Conservation (phyloP, 2,888 invertebrate species). For the Chrysolina oricalcia region DNA sequence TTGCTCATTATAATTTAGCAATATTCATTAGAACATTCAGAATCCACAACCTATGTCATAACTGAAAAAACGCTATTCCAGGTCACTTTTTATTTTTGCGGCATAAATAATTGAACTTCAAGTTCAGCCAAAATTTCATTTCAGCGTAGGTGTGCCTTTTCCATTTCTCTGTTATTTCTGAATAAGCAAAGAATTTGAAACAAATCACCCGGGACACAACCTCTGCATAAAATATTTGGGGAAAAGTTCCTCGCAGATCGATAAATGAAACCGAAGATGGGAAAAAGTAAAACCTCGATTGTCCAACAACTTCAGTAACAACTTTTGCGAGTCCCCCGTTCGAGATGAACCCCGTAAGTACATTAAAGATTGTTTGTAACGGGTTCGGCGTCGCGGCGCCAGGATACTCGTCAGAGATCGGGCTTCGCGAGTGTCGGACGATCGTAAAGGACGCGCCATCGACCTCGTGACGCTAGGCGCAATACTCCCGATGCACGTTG, state of each 20-base stretch:
- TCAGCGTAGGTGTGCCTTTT: not conserved
- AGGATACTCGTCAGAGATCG: conserved; percentile 47
- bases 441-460: conserved; percentile 64
- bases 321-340: not conserved
- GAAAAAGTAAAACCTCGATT: not conserved
- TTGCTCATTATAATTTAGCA: too few species aligned
- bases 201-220: not conserved
- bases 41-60: too few species aligned
- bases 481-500: conserved; percentile 51
- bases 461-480: conserved; percentile 67
- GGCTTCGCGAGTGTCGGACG: conserved; percentile 63
- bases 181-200: not conserved
- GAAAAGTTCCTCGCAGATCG: not conserved
- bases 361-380: conserved; percentile 13
- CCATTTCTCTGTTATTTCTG: not conserved
- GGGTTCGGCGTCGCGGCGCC: conserved; percentile 35
- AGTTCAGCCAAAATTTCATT: not conserved
- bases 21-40: too few species aligned
- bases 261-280: not conserved
- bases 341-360: not conserved
- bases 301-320: not conserved
- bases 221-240: not conserved
- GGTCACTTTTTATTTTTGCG: too few species aligned
- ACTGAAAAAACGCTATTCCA: too few species aligned
- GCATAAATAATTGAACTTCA: too few species aligned